Evolutionary conservation across 2,888 invertebrate genomes (phyloP).

Genomic region (Callyntrura guangdongensis): DNA sequence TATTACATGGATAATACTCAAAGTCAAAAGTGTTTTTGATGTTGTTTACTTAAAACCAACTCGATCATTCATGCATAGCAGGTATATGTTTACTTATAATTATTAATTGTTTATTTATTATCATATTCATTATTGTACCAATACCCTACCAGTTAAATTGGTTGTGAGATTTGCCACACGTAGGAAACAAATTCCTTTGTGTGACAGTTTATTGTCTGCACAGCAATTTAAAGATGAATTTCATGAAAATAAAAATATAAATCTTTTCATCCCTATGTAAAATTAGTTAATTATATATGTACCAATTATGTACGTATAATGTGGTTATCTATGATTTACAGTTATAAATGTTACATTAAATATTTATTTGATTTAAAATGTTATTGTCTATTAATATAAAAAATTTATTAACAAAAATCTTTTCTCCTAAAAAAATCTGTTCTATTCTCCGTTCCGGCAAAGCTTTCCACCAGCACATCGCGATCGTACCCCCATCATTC

Average conservation of each 20-base stretch:
- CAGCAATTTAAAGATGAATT: conserved; percentile 74
- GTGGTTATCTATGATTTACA: neutral
- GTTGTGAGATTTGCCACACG: conserved; percentile 71
- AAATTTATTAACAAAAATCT: too few species aligned
- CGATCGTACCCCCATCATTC: too few species aligned
- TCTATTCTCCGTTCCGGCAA: too few species aligned
- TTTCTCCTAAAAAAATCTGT: too few species aligned
- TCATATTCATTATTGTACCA: conserved; percentile 37
- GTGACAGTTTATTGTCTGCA: conserved; percentile 75
- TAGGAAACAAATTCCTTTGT: neutral
- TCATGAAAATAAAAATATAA: conserved; percentile 57
- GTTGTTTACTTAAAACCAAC: neutral
- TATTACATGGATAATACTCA: conserved; percentile 19
- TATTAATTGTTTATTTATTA: neutral
- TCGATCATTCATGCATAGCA: neutral
- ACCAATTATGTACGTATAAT: neutral
- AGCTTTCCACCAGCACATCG: too few species aligned
- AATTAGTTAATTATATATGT: neutral
- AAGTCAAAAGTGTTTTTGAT: too few species aligned
- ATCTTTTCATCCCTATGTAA: conserved; percentile 27
- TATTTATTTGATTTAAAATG: neutral
- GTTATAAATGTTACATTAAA: neutral
- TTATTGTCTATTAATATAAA: conserved; percentile 17
- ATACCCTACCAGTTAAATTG: conserved; percentile 54
- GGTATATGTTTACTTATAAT: neutral